Base-by-base conservation (phyloP, 2,888 invertebrate species). In the Lottia scabra region DNA sequence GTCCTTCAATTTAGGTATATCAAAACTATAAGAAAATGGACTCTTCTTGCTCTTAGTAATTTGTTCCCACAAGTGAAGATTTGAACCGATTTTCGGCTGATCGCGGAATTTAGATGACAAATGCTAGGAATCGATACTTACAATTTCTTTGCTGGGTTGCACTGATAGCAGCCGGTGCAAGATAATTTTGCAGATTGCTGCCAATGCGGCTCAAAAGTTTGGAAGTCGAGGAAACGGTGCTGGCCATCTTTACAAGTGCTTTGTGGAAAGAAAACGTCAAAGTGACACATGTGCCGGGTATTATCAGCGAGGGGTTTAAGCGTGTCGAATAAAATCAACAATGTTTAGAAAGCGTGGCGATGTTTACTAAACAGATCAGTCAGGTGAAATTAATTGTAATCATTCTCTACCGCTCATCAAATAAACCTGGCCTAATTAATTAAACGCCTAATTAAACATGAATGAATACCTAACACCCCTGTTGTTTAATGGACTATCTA, bases 141-240 rank as follows among this genome's bases (percentile, higher is more conserved):
- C 87, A 87, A 46, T 86, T 77, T 78, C 87, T 83, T 72, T 80
- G 78, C 64, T 87, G 84, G 4, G 80, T 68, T 56, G 78, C 76
- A 73, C 70, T 78, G 8, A 83, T 70, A 16, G 80, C 71, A n/a
- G 78, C 81, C 56, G 85, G 87, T 46, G 84, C 83, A n/a, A 77
- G 75, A 43, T 82, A 78, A 72, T 83, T 84, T 44, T 83, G 84
- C 48, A 84, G 71, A 67, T 77, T 78, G 68, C 75, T 73, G 68
- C 84, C 80, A 45, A 83, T 74, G 46, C 84, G 84, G 72, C 81
- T 78, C 67, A 87, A 70, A 78, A 82, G 75, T 77, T 82, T 82
- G 13, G 83, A 80, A 69, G 84, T 76, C 70, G 82, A 81, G 23
- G 78, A 77, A 12, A 85, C 81, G 63, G 83, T 78, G 79, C 83